Percentiles rank a stretch among this genome's conserved stretches.
These are phyloP conservation scores for Penaeus indicus DNA, from an alignment of 1,140 invertebrate genomes.

Conservation along the genomic window DNA sequence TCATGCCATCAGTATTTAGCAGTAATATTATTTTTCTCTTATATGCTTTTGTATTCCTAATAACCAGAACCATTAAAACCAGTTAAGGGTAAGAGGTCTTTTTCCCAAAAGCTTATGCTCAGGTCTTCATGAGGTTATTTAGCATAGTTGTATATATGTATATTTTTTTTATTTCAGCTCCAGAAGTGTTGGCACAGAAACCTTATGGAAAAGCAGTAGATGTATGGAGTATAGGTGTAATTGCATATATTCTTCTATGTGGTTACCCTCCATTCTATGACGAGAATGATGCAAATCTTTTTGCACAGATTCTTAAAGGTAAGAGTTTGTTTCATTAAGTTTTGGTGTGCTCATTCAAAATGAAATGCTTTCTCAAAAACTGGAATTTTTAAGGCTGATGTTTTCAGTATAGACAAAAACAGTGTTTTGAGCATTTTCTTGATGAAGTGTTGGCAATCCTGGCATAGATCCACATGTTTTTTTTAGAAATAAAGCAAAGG, in stretches of 20 bases:
- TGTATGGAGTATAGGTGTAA: conserved; percentile 99
- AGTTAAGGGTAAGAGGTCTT: too few relatives aligned
- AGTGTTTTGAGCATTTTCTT: too few relatives aligned
- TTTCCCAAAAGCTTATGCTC: too few relatives aligned
- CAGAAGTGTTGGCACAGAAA: conserved; percentile 97
- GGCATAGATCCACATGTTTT: too few relatives aligned
- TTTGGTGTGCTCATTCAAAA: not conserved
- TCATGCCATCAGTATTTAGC: too few relatives aligned
- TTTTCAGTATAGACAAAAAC: too few relatives aligned
- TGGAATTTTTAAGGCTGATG: not conserved
- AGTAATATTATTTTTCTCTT: not conserved
- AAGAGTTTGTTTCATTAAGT: conserved; percentile 9
- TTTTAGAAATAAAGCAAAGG: too few relatives aligned
- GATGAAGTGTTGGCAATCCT: too few relatives aligned
- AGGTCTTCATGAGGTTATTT: not conserved
- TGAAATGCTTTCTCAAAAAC: too few relatives aligned
- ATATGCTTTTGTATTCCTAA: not conserved
- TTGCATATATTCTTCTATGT: conserved; percentile 96
- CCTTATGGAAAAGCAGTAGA: conserved; percentile 99
- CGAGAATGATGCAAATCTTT: conserved; percentile 99
- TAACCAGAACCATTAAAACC: too few relatives aligned
- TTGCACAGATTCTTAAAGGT: conserved; percentile 97
- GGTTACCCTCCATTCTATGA: conserved; percentile 99
- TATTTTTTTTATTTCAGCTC: conserved; percentile 78
- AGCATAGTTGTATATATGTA: not conserved